Base-by-base conservation (phyloP, 2,888 invertebrate species). In the Autographa gamma region DNA sequence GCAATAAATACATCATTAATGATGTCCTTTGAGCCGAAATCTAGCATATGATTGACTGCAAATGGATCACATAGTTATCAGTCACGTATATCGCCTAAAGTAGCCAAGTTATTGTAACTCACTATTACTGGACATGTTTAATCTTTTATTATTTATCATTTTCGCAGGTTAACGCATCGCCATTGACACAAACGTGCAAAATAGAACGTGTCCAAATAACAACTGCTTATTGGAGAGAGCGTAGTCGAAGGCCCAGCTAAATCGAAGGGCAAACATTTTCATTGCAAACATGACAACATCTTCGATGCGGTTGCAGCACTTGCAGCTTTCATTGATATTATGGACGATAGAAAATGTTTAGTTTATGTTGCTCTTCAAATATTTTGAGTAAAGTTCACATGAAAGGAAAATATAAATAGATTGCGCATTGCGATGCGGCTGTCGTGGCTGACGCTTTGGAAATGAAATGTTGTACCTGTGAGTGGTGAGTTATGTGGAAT, bases 141-240 rank as follows among this genome's bases (percentile, higher is more conserved):
- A 38, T 38, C 38, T 11, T 38, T 38, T 11, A 38, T 8, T 38
- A 38, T 38, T 11, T 11, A 38, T 38, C 38, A 9, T 38, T 38
- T 38, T 38, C 38, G 11, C 38, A 38, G 11, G 38, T 73, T 85
- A 81, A 77, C 80, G 77, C 75, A 86, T 86, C 75, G 59, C 64
- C 66, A 73, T 81, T 81, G 82, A 81, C 82, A 83, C 67, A 58
- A 64, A 76, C 69, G 71, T 82, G 85, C 76, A 75, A 86, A 88
- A 81, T 71, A 34, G 71, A 80, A 83, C 72, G 67, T 79, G 75
- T 62, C 67, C 66, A 76, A 85, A 81, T 77, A 81, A 79, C 77
- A 75, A 79, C 70, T 72, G 67, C 80, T 80, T 82, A 81, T 77
- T 73, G 77, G 80, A 80, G 81, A 82, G 80, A 81, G 74, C 74